phyloP scores from a whole-genome alignment of 2,888 invertebrate genomes.

The Lysandra bellargus region DNA sequence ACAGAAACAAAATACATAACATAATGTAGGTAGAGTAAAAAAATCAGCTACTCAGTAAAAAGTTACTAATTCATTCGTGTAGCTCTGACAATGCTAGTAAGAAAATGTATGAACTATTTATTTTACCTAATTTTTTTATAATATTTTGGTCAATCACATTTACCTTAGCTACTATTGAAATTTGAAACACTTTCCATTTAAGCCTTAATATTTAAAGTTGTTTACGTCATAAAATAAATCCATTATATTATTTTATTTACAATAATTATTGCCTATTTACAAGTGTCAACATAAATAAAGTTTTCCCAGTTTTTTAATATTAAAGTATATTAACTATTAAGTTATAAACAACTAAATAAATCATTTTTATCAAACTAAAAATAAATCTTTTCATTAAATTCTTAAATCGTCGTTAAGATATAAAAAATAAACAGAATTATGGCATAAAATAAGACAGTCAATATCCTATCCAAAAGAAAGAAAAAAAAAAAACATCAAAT shows the following conservation, averaged over 20 bases:
- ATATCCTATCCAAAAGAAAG: background rate
- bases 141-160: conserved; percentile 1
- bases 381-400: background rate
- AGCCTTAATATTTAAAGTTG: background rate
- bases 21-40: background rate
- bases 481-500: background rate
- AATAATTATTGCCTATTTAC: background rate
- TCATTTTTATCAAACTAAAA: background rate
- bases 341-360: conserved; percentile 3
- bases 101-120: no score
- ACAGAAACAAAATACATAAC: background rate
- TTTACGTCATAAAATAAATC: conserved; percentile 4
- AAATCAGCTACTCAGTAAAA: background rate
- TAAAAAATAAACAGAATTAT: background rate
- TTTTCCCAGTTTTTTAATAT: background rate
- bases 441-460: background rate
- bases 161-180: background rate
- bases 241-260: conserved; percentile 2
- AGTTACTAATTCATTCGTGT: no score
- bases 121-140: background rate
- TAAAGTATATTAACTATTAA: conserved; percentile 2
- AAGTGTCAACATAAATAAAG: background rate
- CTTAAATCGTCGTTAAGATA: background rate
- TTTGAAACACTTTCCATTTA: background rate
- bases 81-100: no score